phyloP scores from a whole-genome alignment of 2,113 vertebrate species.

The Amblyopsis rosae region DNA sequence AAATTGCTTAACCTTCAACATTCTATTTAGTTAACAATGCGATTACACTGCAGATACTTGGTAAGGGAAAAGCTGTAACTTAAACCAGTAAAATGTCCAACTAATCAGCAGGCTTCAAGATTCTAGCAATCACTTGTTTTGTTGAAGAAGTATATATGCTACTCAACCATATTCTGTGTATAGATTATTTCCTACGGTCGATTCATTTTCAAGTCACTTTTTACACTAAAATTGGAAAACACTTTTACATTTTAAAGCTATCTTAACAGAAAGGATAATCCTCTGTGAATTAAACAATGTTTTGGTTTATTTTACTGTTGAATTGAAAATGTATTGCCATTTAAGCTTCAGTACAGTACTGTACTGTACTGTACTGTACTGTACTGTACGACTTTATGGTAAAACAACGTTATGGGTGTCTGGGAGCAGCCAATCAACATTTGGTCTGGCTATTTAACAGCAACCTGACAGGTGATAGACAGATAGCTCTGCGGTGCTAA shows the following conservation, averaged over 20 bases:
- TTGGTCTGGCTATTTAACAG: constrained; percentile 9
- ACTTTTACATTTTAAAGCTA: no score
- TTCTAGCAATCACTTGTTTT: constrained; percentile 18
- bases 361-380: no score
- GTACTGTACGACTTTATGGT: constrained; percentile 22
- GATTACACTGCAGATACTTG: constrained; percentile 3
- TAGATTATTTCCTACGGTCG: constrained; percentile 20
- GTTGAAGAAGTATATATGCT: constrained; percentile 29
- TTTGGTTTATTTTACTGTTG: constrained; percentile 7
- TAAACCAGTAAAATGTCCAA: constrained; percentile 9
- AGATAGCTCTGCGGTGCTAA: constrained; percentile 17
- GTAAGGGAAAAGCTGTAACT: constrained; percentile 43
- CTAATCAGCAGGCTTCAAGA: constrained; percentile 15
- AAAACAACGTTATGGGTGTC: constrained; percentile 24
- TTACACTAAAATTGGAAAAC: background rate
- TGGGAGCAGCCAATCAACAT: constrained; percentile 33
- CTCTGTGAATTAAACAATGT: background rate
- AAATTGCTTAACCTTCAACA: background rate
- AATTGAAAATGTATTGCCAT: constrained; percentile 44
- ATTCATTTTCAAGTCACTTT: constrained; percentile 42
- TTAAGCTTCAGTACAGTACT: background rate
- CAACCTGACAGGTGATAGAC: constrained; percentile 32
- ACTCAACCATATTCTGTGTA: constrained; percentile 67
- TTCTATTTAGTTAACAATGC: constrained; percentile 14
- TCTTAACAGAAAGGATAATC: background rate